These are phyloP conservation scores for Polyodon spathula DNA, from an alignment of 2,113 vertebrate species.

Conservation along the genomic window DNA sequence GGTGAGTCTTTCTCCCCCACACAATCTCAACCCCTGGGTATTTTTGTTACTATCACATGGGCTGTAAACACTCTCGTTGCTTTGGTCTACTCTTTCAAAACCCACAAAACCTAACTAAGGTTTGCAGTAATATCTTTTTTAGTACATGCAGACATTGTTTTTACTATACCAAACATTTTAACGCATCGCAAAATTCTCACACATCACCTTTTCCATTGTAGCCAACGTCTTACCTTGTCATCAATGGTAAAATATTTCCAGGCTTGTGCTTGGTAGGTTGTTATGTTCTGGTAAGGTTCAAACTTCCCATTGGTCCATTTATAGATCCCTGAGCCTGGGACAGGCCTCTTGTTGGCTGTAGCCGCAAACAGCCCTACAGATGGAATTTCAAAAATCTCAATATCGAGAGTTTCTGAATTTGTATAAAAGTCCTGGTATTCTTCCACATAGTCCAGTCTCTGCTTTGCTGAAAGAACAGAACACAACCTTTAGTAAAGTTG, in stretches of 20 bases:
- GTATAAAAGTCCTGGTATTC: constrained; percentile 76
- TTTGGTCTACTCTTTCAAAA: no score
- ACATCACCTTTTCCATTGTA: no score
- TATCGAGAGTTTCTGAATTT: constrained; percentile 74
- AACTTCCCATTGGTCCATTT: constrained; percentile 70
- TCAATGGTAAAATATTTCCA: constrained; percentile 85
- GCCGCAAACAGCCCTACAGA: constrained; percentile 74
- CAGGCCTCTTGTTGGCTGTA: constrained; percentile 60
- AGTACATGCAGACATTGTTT: no score
- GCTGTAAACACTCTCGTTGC: no score
- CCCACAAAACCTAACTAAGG: no score
- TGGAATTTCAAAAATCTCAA: constrained; percentile 78
- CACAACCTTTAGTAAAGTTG: no score
- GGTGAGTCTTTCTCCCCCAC: no score
- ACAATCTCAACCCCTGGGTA: no score
- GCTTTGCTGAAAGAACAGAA: constrained; percentile 44
- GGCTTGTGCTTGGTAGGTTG: constrained; percentile 73
- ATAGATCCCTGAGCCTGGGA: constrained; percentile 70
- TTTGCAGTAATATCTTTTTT: no score
- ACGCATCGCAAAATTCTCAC: no score
- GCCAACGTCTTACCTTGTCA: constrained; percentile 67
- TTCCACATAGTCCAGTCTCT: constrained; percentile 76
- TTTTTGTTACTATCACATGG: no score
- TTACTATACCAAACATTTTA: no score
- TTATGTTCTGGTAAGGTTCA: constrained; percentile 76